Conservation (phyloP, 1,140 invertebrate species). For the Bombus waltoni region DNA sequence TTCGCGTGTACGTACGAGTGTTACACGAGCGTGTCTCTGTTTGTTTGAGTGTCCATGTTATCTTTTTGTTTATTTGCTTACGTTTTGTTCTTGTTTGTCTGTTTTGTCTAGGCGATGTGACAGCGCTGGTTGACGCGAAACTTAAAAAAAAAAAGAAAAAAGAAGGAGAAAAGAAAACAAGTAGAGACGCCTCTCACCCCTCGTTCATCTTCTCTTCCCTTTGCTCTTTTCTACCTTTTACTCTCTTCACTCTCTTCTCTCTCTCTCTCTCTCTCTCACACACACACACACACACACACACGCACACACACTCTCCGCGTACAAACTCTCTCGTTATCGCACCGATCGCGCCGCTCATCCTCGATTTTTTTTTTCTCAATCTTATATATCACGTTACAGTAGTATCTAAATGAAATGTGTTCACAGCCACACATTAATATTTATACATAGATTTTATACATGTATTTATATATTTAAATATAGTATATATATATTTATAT, state of each 20-base stretch:
- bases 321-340: conserved; percentile 1
- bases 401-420: conserved; percentile 80
- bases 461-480: conserved; percentile 62
- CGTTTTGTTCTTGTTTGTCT: background rate
- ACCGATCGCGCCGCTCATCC: conserved; percentile 44
- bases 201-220: background rate
- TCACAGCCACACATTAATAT: conserved; percentile 82
- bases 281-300: background rate
- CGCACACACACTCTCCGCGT: background rate
- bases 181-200: background rate
- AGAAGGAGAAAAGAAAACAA: conserved; percentile 1
- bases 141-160: background rate
- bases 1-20: background rate
- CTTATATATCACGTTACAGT: conserved; percentile 64
- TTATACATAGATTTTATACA: conserved; percentile 72
- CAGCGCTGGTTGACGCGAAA: background rate
- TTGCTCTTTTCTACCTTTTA: no score
- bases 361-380: conserved; percentile 43
- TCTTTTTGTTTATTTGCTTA: background rate
- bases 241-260: background rate
- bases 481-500: conserved; percentile 60
- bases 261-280: background rate
- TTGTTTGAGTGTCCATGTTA: background rate
- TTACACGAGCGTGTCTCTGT: no score
- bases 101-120: background rate